Conservation (phyloP, 2,113 vertebrate genomes). For the Muntiacus muntjak region DNA sequence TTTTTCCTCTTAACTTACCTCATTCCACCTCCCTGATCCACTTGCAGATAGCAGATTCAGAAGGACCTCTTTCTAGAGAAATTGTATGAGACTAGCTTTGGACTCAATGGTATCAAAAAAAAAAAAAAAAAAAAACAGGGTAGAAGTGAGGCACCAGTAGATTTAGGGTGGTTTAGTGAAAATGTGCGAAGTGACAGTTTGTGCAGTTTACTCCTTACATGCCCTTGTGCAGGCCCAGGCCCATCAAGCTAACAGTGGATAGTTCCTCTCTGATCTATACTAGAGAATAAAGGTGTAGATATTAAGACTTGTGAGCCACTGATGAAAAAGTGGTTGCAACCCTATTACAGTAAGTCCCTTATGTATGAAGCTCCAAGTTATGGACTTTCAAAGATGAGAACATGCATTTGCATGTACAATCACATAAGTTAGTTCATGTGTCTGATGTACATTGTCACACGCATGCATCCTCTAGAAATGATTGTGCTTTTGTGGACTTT, state of each 20-base stretch:
- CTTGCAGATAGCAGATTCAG: not conserved
- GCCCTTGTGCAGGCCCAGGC: not conserved
- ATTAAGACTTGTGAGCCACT: not conserved
- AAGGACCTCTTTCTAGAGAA: not conserved
- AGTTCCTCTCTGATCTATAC: not conserved
- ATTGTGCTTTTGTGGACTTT: not conserved
- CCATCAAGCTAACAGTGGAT: not conserved
- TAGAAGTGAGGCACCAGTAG: not conserved
- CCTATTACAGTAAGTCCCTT: not conserved
- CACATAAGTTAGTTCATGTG: not conserved
- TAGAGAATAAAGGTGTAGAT: not conserved
- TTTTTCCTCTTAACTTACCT: not conserved
- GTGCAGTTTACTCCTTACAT: not conserved
- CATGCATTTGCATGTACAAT: not conserved
- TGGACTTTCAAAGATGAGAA: not conserved
- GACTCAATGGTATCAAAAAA: not conserved
- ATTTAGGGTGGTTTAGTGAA: not conserved
- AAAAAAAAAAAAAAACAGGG: not conserved
- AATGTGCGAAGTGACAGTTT: not conserved
- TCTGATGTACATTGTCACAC: not conserved
- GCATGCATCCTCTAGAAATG: not conserved
- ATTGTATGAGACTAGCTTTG: not conserved
- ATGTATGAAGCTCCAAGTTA: not conserved
- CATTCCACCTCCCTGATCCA: not conserved
- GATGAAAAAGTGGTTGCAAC: not conserved